phyloP scores from a whole-genome alignment of 2,797 vertebrate genomes.

The Serranus cabrilla region DNA sequence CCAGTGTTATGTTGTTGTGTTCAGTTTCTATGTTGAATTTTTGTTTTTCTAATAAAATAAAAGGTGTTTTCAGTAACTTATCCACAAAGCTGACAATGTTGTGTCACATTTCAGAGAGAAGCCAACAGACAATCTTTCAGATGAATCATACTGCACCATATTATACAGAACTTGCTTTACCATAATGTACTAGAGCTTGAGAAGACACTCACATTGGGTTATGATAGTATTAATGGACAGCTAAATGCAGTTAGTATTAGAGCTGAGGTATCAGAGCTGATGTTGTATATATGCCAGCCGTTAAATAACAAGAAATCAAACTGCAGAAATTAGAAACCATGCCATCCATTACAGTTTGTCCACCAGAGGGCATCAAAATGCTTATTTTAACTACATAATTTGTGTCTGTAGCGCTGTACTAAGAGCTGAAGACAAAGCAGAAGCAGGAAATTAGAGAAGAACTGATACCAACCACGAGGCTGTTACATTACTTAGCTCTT shows the following conservation, averaged over 20 bases:
- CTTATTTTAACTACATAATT: too few relatives aligned
- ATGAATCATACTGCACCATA: neutral
- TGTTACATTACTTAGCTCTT: too few relatives aligned
- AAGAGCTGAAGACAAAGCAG: too few relatives aligned
- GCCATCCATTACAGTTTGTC: too few relatives aligned
- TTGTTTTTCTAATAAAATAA: conserved; percentile 79
- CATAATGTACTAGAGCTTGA: too few relatives aligned
- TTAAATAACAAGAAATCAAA: too few relatives aligned
- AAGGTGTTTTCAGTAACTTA: conserved; percentile 72
- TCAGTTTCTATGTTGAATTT: conserved; percentile 56
- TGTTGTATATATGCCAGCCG: too few relatives aligned
- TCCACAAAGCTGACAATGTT: neutral
- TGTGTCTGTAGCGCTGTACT: too few relatives aligned
- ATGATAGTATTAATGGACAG: neutral
- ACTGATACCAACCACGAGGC: too few relatives aligned
- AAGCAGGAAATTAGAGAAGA: too few relatives aligned
- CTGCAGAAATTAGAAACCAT: too few relatives aligned
- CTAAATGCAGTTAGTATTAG: neutral
- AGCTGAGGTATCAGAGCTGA: neutral
- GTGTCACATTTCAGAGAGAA: conserved; percentile 10
- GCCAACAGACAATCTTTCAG: neutral
- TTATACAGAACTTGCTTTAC: neutral
- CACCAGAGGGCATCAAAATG: too few relatives aligned
- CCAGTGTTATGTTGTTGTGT: conserved; percentile 68
- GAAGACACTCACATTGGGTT: neutral